A percentile compares a stretch with the other conserved stretches of the same genome.
Evolutionary conservation across 2,113 vertebrate species (phyloP).

Genomic region (Xerus inauris): DNA sequence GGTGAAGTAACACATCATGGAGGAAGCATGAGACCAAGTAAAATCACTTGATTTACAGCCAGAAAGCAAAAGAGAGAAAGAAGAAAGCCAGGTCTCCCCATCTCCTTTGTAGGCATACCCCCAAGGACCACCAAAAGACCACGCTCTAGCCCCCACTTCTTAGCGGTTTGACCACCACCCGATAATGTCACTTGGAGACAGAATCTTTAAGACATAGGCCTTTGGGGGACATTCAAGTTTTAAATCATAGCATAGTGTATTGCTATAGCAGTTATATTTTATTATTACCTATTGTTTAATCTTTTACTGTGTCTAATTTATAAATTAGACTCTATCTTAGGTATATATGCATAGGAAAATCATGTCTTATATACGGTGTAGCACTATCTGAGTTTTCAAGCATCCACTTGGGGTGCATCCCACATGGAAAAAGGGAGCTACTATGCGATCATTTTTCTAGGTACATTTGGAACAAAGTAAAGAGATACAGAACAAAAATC

Average conservation of each 20-base stretch:
- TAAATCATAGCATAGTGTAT: accelerated
- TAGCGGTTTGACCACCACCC: background rate
- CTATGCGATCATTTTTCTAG: background rate
- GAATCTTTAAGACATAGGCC: too few species aligned
- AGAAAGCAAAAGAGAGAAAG: background rate
- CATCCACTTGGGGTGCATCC: background rate
- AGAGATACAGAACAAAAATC: background rate
- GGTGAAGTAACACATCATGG: background rate
- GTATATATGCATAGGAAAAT: background rate
- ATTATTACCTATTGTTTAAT: background rate
- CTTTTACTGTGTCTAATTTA: background rate
- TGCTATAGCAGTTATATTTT: background rate
- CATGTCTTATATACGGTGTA: background rate
- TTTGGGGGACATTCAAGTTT: background rate
- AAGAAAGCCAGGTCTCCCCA: accelerated
- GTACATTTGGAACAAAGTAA: background rate
- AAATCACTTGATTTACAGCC: background rate
- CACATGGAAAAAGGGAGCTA: background rate
- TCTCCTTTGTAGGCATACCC: accelerated
- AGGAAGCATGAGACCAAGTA: too few species aligned
- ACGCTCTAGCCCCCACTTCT: background rate
- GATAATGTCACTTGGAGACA: accelerated
- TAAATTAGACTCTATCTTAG: background rate
- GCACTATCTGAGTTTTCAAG: background rate
- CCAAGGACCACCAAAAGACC: background rate